Conservation (phyloP, 2,113 vertebrate species). For the Tragelaphus buxtoni region DNA sequence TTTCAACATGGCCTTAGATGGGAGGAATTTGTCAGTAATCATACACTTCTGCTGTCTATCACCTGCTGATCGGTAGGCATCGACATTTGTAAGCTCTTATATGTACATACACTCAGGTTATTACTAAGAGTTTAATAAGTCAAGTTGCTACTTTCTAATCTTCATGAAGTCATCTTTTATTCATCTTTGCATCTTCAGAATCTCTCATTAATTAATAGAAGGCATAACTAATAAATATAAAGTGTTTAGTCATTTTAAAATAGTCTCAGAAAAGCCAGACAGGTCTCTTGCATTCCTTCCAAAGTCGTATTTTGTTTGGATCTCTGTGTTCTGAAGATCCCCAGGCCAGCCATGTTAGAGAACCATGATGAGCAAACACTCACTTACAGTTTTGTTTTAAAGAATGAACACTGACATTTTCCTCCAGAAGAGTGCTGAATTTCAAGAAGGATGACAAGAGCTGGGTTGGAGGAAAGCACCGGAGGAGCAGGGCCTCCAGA, state of each 20-base stretch:
- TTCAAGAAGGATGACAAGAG: background rate
- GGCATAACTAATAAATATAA: background rate
- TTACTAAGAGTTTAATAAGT: background rate
- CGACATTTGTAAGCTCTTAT: rapidly evolving
- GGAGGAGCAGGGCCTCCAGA: no score
- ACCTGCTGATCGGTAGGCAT: rapidly evolving
- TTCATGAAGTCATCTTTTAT: background rate
- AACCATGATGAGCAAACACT: background rate
- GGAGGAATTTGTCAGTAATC: background rate
- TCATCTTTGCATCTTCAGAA: background rate
- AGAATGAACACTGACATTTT: background rate
- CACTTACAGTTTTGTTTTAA: background rate
- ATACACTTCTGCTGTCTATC: background rate
- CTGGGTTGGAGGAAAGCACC: rapidly evolving
- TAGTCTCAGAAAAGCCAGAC: background rate
- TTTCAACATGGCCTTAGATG: no score
- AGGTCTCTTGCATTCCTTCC: background rate
- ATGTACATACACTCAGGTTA: rapidly evolving
- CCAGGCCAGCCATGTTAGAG: background rate
- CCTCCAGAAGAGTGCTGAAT: background rate
- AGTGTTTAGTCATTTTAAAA: background rate
- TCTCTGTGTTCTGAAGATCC: background rate
- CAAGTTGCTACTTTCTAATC: background rate
- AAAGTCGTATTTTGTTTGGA: background rate
- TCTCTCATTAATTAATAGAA: background rate